These are phyloP conservation scores for Cataglyphis livida DNA, from an alignment of 2,888 invertebrate genomes.

Conservation along the genomic window DNA sequence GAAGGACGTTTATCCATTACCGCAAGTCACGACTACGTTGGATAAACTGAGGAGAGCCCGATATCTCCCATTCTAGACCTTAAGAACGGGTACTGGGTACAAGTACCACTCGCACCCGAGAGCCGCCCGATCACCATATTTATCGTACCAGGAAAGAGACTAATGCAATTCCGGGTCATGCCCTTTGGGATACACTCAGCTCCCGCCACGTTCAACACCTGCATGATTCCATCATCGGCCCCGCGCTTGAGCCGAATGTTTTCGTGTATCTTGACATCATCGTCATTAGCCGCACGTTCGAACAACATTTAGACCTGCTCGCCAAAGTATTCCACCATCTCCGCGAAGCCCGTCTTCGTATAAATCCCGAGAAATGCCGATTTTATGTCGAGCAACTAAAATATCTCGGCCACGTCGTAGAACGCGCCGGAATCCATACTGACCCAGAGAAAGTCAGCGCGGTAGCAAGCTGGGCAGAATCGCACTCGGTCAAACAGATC, in stretches of 20 bases:
- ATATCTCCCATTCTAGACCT: no score
- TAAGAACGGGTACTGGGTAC: no score
- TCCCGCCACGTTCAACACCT: constrained; percentile 53
- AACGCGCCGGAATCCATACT: background rate
- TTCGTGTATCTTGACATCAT: constrained; percentile 55
- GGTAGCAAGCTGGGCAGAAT: background rate
- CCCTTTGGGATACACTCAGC: constrained; percentile 73
- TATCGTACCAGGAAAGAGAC: constrained; percentile 52
- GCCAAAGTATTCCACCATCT: constrained; percentile 40
- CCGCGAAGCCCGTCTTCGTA: background rate
- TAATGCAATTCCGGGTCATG: constrained; percentile 76
- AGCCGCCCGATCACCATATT: no score
- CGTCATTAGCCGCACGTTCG: background rate
- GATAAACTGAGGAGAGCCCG: no score
- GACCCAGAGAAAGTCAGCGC: constrained; percentile 2
- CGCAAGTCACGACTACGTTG: no score
- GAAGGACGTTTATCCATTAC: no score
- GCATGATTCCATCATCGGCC: background rate
- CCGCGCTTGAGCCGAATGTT: background rate
- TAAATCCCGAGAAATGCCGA: background rate
- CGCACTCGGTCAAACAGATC: background rate
- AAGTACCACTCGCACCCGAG: no score
- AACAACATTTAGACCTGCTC: constrained; percentile 28
- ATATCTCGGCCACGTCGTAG: constrained; percentile 12
- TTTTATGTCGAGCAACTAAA: background rate